phyloP scores from a whole-genome alignment of 2,888 invertebrate genomes.

The Melieria picta region DNA sequence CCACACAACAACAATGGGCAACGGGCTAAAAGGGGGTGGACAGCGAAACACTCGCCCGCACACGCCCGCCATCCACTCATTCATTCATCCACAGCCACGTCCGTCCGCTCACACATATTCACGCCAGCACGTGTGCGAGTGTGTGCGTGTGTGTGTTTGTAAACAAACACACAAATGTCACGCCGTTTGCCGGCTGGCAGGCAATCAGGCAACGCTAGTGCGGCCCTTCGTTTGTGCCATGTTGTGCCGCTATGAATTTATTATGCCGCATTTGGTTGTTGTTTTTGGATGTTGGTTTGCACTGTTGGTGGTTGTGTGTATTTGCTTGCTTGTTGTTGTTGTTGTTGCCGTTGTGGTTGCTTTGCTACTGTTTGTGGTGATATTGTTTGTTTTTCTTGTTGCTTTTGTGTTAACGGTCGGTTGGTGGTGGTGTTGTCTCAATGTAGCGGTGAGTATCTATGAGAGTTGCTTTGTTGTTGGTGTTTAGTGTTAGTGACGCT shows the following conservation, averaged over 20 bases:
- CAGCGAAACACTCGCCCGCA: conserved; percentile 35
- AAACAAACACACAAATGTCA: too few species aligned
- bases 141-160: not conserved
- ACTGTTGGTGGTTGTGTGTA: not conserved
- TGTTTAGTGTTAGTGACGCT: conserved; percentile 5
- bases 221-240: not conserved
- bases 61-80: conserved; percentile 18
- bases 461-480: conserved; percentile 41
- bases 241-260: not conserved
- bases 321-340: conserved; percentile 15
- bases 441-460: conserved; percentile 56
- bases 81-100: not conserved
- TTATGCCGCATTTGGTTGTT: not conserved
- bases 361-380: conserved; percentile 25
- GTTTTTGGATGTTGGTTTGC: conserved; percentile 8
- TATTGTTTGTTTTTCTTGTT: conserved; percentile 22
- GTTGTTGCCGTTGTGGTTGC: conserved; percentile 16
- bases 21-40: conserved; percentile 39
- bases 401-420: not conserved
- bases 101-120: not conserved
- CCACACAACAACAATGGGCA: not conserved
- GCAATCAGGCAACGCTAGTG: too few species aligned
- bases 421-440: conserved; percentile 9
- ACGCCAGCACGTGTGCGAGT: not conserved
- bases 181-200: too few species aligned